Base-by-base conservation (phyloP, 2,888 invertebrate species). In the Philonicus albiceps region DNA sequence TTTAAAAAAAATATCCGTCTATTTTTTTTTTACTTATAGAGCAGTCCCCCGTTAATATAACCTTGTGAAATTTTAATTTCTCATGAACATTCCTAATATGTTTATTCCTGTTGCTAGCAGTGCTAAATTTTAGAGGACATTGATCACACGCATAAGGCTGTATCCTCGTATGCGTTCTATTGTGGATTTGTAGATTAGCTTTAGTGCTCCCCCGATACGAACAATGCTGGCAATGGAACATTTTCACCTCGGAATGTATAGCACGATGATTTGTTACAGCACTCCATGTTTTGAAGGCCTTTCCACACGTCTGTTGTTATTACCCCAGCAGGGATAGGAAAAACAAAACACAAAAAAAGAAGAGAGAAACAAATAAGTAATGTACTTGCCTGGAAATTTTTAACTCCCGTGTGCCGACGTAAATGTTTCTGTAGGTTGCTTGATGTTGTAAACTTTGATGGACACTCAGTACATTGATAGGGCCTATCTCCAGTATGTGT, bases 221-320 rank as follows among this genome's bases (percentile, higher is more conserved):
- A 81, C 88, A 89, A 40, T 76, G 85, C 27, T 86, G 85, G 81
- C 88, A 89, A 43, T 87, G 53, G 83, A 88, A 88, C 72, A 85
- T 83, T 85, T 88, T 88, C 19, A 86, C 83, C 0, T 83, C 85
- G 2, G 88, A 86, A 87, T 89, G 88, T 75, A 88, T 88, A 8
- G 87, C 87, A 16, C 88, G 87, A 87, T 89, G 88, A 81, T 86
- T 88, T 19, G 85, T 87, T 4, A 87, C 88, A 31, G 88, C 88
- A 80, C 88, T 88, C 81, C 88, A 87, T 11, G 88, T 88, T 86
- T 88, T 88, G 80, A 88, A 88, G 8, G 88, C 88, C 84, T 88
- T 88, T 11, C 88, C 88, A 31, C 88, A 88, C 11, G 87, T 87
- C 88, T 88, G 86, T 64, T 88, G 86, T 64, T 64, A 64, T 64